phyloP scores from a whole-genome alignment of 1,140 invertebrate species.

The Stegodyphus dumicola region DNA sequence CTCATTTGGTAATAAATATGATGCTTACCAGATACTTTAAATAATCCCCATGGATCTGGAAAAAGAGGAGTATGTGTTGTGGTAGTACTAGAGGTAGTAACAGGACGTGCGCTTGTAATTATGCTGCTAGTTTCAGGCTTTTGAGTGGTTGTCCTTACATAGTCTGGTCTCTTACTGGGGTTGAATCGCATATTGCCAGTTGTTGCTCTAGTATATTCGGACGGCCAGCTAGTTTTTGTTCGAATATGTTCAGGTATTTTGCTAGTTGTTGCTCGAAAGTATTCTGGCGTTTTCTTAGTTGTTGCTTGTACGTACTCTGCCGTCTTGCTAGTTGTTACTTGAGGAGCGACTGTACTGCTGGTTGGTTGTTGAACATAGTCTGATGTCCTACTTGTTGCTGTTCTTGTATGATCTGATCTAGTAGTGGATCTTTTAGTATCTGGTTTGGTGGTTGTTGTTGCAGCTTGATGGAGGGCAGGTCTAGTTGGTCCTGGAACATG shows the following conservation, averaged over 20 bases:
- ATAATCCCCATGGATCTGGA: slow-evolving; percentile 58
- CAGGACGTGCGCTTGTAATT: no score
- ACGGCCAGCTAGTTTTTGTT: not conserved
- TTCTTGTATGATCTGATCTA: not conserved
- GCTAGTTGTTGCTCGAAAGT: not conserved
- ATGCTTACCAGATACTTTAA: slow-evolving; percentile 64
- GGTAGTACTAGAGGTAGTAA: not conserved
- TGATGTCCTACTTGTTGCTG: not conserved
- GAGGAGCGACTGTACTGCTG: no score
- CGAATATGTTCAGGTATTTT: not conserved
- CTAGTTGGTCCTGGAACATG: not conserved
- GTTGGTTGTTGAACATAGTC: not conserved
- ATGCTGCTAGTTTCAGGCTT: not conserved
- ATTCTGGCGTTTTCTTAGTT: not conserved
- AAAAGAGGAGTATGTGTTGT: not conserved
- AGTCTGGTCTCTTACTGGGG: not conserved
- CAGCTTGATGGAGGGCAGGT: not conserved
- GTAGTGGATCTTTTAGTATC: not conserved
- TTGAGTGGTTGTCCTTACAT: not conserved
- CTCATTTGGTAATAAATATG: not conserved
- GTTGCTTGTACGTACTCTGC: not conserved
- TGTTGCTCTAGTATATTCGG: not conserved
- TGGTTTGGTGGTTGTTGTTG: not conserved
- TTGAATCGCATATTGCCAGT: not conserved
- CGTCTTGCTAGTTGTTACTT: not conserved